Base-by-base conservation (phyloP, 2,113 vertebrate genomes). In the Urocynchramus pylzowi region DNA sequence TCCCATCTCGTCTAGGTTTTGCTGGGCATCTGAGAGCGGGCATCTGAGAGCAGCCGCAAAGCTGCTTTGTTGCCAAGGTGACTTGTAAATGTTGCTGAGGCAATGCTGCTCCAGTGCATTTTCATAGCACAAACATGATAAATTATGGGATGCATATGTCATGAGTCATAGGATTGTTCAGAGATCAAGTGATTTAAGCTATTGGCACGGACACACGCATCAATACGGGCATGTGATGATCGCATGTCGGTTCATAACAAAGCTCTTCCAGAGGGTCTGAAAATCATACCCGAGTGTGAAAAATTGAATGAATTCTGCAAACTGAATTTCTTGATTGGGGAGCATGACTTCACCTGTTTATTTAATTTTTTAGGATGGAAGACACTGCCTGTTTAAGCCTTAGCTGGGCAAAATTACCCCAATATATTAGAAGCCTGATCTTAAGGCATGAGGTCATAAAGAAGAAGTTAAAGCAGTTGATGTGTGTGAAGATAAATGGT, bases 31-130 rank as follows among this genome's bases (percentile, higher is more conserved):
- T 76, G 79, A 83, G 87, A 84, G 26, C 4, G 96, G 97, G 94
- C 90, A 89, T 96, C 93, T 76, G 96, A 90, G 87, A 91, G 89
- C 82, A 97, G 94, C 87, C 54, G n/a, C 21, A 89, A 97, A 96
- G 97, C 97, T 97, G 96, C 97, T 98, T 96, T 95, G 97, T 98
- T 98, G 98, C 97, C 97, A 97, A 82, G 95, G 98, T 97, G 97
- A 98, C 97, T 96, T 96, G 94, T 98, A 97, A 98, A 97, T 97
- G 98, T 98, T 98, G 97, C 98, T 96, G 97, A 98, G 98, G 98
- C 50, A 37, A 98, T 98, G 94, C 92, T 95, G 97, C 95, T 97
- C 76, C 73, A 73, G 97, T 97, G 96, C 96, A 96, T 97, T 97
- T 95, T 97, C 94, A 93, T 98, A 96, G 97, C 93, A 97, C 96